phyloP scores from a whole-genome alignment of 2,113 vertebrate genomes.

The Anarrhichthys ocellatus region DNA sequence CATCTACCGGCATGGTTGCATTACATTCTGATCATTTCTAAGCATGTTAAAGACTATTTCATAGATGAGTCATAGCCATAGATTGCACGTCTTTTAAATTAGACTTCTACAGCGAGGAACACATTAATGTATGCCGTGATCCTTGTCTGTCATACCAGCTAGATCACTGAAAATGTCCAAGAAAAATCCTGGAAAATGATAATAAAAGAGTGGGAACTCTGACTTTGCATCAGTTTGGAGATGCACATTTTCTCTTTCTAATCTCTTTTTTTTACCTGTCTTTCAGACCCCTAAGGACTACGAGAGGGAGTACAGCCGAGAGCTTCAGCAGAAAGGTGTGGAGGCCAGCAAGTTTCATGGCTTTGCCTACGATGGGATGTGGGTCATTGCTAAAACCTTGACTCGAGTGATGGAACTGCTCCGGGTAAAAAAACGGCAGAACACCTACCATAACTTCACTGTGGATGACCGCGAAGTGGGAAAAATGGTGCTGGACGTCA shows the following conservation, averaged over 20 bases:
- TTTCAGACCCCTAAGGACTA: constrained; percentile 96
- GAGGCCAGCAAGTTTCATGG: constrained; percentile 98
- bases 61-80: neutral
- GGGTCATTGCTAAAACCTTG: constrained; percentile 97
- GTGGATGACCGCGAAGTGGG: constrained; percentile 95
- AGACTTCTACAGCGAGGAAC: neutral
- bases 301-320: constrained; percentile 93
- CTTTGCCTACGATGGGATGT: constrained; percentile 98
- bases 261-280: neutral
- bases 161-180: neutral
- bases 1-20: no score
- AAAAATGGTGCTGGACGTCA: constrained; percentile 95
- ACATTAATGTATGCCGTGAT: neutral
- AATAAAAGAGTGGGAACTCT: neutral
- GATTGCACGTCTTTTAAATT: no score
- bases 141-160: neutral
- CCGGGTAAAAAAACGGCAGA: constrained; percentile 87
- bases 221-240: neutral
- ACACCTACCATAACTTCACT: constrained; percentile 93
- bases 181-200: neutral
- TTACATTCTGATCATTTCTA: no score
- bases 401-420: constrained; percentile 94
- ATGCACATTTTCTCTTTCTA: constrained; percentile 3
- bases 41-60: neutral
- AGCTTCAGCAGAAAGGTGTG: constrained; percentile 90